Evolutionary conservation across 35 echinoderm and acorn worm genomes (phyloP).

Genomic region (Strongylocentrotus purpuratus): DNA sequence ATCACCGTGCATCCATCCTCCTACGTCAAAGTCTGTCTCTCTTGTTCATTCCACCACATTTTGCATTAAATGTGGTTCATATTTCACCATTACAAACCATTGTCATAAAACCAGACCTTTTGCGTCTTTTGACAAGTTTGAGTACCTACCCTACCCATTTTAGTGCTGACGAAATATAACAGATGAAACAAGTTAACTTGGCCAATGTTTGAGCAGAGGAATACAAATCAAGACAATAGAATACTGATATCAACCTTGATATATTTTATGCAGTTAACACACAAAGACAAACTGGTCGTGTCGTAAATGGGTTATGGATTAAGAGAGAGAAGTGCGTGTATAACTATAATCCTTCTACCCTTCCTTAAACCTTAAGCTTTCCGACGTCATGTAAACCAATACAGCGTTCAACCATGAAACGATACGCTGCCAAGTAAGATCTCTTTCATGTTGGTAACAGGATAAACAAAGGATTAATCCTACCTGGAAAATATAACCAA

Average conservation of each 20-base stretch:
- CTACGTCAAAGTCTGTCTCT: not conserved
- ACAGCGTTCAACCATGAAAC: not conserved
- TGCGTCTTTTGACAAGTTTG: not conserved
- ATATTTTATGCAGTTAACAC: not conserved
- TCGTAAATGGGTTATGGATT: constrained; percentile 11
- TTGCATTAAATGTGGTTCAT: not conserved
- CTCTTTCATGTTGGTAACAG: constrained; percentile 24
- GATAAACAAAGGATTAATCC: constrained; percentile 36
- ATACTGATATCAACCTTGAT: not conserved
- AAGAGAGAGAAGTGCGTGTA: not conserved
- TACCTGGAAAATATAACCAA: constrained; percentile 37
- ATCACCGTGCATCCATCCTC: not conserved
- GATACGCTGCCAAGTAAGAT: not conserved
- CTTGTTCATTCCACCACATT: too few species aligned
- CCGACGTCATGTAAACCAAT: not conserved
- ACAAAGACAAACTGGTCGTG: not conserved
- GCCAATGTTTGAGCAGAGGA: not conserved
- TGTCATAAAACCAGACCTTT: not conserved
- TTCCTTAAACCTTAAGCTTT: not conserved
- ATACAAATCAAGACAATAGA: not conserved
- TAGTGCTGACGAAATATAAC: not conserved
- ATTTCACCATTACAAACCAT: not conserved
- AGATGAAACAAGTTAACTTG: not conserved
- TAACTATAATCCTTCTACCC: not conserved
- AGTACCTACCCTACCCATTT: not conserved